phyloP scores from a whole-genome alignment of 1,140 invertebrate species.

The Heliothis virescens region DNA sequence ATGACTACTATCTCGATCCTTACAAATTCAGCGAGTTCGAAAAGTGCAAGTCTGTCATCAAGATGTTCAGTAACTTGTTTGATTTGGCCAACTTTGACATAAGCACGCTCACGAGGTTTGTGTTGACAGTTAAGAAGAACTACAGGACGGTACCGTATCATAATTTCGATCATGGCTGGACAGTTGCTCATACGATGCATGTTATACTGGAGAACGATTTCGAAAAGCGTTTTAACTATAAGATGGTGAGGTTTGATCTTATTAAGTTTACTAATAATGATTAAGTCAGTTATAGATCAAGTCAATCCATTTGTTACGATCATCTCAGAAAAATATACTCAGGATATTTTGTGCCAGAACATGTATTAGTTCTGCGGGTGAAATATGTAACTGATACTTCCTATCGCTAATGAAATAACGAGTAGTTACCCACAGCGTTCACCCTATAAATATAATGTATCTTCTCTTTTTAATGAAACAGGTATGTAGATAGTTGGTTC shows the following conservation, averaged over 20 bases:
- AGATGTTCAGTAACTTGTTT: conserved; percentile 93
- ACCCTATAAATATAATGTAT: no score
- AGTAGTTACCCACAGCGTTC: no score
- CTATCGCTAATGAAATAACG: no score
- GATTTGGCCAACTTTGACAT: conserved; percentile 87
- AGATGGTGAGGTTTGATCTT: conserved; percentile 62
- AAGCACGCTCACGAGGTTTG: conserved; percentile 89
- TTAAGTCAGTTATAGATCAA: neutral
- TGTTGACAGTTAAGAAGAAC: conserved; percentile 93
- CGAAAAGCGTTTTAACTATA: conserved; percentile 65
- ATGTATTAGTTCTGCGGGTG: no score
- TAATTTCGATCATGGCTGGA: conserved; percentile 95
- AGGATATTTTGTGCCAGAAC: no score
- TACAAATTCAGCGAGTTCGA: conserved; percentile 89
- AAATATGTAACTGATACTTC: no score
- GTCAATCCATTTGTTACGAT: no score
- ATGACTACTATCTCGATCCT: conserved; percentile 91
- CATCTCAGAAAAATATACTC: no score
- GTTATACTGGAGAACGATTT: conserved; percentile 88
- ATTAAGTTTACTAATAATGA: neutral
- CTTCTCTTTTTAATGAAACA: no score
- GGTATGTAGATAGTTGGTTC: no score
- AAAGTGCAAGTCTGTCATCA: conserved; percentile 90
- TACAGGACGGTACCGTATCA: conserved; percentile 94
- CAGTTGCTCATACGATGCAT: conserved; percentile 94